Evolutionary conservation across 2,888 invertebrate genomes (phyloP).

Genomic region (Drosophila melanocephala): DNA sequence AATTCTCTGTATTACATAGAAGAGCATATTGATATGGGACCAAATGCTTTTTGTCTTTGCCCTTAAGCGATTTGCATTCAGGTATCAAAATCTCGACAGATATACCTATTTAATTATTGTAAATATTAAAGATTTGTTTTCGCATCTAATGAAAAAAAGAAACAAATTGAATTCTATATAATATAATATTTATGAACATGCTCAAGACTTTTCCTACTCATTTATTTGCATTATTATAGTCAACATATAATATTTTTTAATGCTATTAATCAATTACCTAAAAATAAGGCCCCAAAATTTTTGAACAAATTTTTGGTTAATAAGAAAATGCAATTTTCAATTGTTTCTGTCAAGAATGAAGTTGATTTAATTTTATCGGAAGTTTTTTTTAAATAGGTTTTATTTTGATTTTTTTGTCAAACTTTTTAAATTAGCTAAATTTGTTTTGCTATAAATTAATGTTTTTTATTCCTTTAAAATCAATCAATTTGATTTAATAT

Average conservation of each 20-base stretch:
- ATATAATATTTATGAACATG: neutral
- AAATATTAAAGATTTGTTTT: neutral
- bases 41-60: neutral
- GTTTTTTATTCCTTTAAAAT: constrained; percentile 34
- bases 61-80: neutral
- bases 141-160: neutral
- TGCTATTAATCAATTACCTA: neutral
- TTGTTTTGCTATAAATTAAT: constrained; percentile 19
- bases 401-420: constrained; percentile 9
- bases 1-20: neutral
- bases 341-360: constrained; percentile 48
- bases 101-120: neutral
- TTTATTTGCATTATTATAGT: neutral
- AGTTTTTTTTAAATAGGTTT: constrained; percentile 1
- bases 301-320: neutral
- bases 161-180: neutral
- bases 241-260: neutral
- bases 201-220: neutral
- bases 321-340: constrained; percentile 8
- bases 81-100: neutral
- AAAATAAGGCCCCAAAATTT: neutral
- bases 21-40: neutral
- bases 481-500: constrained; percentile 10
- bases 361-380: neutral
- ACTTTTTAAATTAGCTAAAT: constrained; percentile 40